Conservation (phyloP, 2,797 vertebrate species). For the Tinamus major region DNA sequence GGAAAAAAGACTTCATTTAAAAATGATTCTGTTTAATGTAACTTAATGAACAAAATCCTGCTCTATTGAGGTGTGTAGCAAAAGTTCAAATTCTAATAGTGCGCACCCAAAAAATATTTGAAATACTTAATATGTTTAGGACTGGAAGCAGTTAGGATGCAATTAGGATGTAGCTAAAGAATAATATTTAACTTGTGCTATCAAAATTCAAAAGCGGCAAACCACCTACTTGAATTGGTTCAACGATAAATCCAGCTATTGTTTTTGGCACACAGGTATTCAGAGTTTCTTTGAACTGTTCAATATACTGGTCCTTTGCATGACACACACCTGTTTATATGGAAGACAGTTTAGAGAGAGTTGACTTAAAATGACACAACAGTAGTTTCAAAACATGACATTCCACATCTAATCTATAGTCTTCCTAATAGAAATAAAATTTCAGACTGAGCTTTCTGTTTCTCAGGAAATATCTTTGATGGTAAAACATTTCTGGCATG, state of each 20-base stretch:
- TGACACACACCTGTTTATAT: conserved; percentile 84
- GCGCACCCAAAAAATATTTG: neutral
- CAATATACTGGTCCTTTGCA: conserved; percentile 89
- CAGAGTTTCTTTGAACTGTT: conserved; percentile 90
- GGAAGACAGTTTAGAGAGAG: neutral
- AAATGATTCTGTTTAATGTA: neutral
- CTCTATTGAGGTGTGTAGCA: neutral
- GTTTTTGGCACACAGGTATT: conserved; percentile 83
- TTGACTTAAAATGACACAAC: neutral
- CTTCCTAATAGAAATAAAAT: neutral
- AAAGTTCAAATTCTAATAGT: neutral
- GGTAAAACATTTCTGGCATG: neutral
- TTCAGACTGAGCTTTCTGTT: neutral
- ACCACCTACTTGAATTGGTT: conserved; percentile 91
- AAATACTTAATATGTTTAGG: neutral
- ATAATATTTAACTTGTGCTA: neutral
- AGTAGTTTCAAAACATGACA: neutral
- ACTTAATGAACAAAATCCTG: neutral
- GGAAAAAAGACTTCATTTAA: neutral
- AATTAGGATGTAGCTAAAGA: neutral
- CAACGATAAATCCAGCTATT: conserved; percentile 92
- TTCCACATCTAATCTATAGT: neutral
- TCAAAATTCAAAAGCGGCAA: neutral
- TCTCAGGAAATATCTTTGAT: neutral
- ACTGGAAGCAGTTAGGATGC: neutral